Conservation (phyloP, 2,888 invertebrate genomes). For the Alloplasta piceator region DNA sequence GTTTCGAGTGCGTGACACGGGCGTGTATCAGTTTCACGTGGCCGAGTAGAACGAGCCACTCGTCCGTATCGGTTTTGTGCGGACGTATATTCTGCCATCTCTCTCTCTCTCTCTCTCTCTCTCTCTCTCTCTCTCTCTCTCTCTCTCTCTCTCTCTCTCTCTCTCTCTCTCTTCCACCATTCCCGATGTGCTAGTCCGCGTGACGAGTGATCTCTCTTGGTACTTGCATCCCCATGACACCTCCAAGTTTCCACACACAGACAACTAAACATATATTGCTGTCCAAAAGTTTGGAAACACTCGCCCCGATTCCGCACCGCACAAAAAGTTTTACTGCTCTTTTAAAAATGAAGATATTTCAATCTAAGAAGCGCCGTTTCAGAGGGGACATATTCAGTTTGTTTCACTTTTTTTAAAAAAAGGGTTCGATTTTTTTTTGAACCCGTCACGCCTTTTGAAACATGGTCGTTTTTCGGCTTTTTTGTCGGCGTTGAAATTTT, state of each 20-base stretch:
- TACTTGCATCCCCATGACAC: constrained; percentile 25
- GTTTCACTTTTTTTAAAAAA: no score
- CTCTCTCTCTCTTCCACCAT: constrained; percentile 26
- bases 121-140: constrained; percentile 33
- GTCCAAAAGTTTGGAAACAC: no score
- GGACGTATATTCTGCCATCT: constrained; percentile 47
- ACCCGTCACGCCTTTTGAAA: no score
- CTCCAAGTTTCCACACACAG: not conserved
- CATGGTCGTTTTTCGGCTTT: no score
- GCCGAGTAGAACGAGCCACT: constrained; percentile 63
- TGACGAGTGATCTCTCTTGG: constrained; percentile 39
- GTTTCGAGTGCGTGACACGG: constrained; percentile 62
- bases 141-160: constrained; percentile 15
- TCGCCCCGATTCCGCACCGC: no score
- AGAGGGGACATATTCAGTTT: no score
- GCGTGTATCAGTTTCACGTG: constrained; percentile 65
- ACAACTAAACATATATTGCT: no score
- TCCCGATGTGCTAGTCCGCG: constrained; percentile 32
- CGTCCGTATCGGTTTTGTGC: constrained; percentile 57
- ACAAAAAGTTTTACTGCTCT: no score
- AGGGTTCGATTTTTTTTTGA: no score
- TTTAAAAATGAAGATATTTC: no score
- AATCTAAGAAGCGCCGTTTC: no score
- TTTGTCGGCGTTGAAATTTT: no score
- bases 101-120: constrained; percentile 25